A percentile compares a stretch with the other conserved stretches of the same genome.
Evolutionary conservation across 2,113 vertebrate genomes (phyloP).

Genomic region (Ramphastos sulfuratus): DNA sequence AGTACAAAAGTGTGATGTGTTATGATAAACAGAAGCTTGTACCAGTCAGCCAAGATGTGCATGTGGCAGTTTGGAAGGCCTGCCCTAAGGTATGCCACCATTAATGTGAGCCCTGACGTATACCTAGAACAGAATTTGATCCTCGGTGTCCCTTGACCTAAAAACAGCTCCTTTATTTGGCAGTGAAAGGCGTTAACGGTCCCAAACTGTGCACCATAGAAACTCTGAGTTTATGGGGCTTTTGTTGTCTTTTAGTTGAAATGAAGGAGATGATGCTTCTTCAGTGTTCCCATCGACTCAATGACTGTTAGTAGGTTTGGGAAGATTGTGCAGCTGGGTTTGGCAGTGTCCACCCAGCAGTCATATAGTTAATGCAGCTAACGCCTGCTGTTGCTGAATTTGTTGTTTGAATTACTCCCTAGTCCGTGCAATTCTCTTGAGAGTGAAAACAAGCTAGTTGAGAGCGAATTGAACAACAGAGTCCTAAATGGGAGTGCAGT

Average conservation of each 20-base stretch:
- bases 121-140: not conserved
- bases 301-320: not conserved
- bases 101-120: rapidly evolving
- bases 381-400: not conserved
- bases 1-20: not conserved
- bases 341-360: not conserved
- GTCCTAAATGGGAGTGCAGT: conserved; percentile 22
- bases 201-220: not conserved
- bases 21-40: not conserved
- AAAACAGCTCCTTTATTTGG: not conserved
- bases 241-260: not conserved
- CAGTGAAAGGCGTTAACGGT: not conserved
- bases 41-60: not conserved
- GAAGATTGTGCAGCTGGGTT: not conserved
- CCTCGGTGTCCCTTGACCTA: not conserved
- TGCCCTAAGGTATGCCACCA: not conserved
- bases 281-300: not conserved
- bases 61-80: not conserved
- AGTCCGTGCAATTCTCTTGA: conserved; percentile 16
- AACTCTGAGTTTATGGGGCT: not conserved
- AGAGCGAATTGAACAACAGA: conserved; percentile 24
- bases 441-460: conserved; percentile 50
- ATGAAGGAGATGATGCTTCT: not conserved
- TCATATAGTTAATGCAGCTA: conserved; percentile 13
- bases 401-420: conserved; percentile 31